These are phyloP conservation scores for Miltochrista miniata DNA, from an alignment of 2,888 invertebrate species.

Conservation along the genomic window DNA sequence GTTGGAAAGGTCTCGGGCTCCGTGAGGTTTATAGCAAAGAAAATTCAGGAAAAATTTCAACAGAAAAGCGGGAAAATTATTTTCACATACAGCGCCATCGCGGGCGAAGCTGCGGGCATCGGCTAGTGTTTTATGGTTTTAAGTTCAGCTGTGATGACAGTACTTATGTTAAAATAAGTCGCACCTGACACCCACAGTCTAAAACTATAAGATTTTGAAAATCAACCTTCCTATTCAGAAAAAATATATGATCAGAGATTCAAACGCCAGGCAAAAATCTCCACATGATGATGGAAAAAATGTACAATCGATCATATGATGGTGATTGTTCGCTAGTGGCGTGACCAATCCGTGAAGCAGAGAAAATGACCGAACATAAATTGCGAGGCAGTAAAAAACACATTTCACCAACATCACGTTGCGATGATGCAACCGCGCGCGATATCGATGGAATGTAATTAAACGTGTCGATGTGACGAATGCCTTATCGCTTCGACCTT, in stretches of 20 bases:
- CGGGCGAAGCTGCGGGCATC: too few species aligned
- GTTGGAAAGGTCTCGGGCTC: too few species aligned
- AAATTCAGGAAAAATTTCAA: too few species aligned
- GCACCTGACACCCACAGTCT: neutral
- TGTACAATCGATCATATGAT: slow-evolving; percentile 22
- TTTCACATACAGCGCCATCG: too few species aligned
- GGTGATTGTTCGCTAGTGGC: slow-evolving; percentile 30
- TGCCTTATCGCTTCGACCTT: slow-evolving; percentile 71
- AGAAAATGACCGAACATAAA: slow-evolving; percentile 39
- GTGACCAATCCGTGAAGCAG: slow-evolving; percentile 38
- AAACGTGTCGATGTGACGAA: slow-evolving; percentile 71
- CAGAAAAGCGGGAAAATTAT: too few species aligned
- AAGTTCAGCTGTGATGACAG: neutral
- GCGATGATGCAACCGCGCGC: slow-evolving; percentile 62
- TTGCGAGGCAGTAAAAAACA: slow-evolving; percentile 34
- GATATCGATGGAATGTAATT: slow-evolving; percentile 77
- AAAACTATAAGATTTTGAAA: neutral
- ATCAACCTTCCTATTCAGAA: neutral
- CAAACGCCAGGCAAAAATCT: neutral
- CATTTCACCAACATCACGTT: slow-evolving; percentile 59
- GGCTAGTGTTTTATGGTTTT: too few species aligned
- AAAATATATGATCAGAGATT: neutral
- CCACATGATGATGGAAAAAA: slow-evolving; percentile 11
- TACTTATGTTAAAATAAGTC: neutral
- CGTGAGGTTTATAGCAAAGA: too few species aligned